phyloP scores from a whole-genome alignment of 2,888 invertebrate species.

The Mongoloraphidia duomilia region DNA sequence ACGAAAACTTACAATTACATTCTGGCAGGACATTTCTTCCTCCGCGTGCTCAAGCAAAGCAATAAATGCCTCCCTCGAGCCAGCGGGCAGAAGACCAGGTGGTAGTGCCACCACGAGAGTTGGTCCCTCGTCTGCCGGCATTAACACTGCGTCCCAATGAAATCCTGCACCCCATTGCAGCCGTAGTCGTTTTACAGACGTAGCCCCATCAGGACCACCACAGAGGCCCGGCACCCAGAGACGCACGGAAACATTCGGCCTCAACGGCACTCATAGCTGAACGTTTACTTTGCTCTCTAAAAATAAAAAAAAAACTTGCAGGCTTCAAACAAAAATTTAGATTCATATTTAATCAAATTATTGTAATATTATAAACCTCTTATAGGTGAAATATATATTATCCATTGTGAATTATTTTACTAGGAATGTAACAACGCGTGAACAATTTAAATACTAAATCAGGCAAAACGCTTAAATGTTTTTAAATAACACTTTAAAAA shows the following conservation, averaged over 20 bases:
- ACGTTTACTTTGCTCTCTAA: conserved; percentile 36
- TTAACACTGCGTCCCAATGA: conserved; percentile 29
- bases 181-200: conserved; percentile 33
- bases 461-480: no score
- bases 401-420: no score
- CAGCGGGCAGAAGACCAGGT: conserved; percentile 68
- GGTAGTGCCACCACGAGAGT: conserved; percentile 83
- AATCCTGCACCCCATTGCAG: conserved; percentile 32
- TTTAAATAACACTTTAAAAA: no score
- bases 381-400: no score
- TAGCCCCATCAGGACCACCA: conserved; percentile 96
- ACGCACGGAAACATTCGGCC: conserved; percentile 62
- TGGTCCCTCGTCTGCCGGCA: conserved; percentile 49
- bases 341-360: no score
- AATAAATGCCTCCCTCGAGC: conserved; percentile 91
- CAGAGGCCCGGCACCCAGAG: conserved; percentile 99
- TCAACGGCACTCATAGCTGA: conserved; percentile 55
- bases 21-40: conserved; percentile 71
- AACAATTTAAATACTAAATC: not conserved
- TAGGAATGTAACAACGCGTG: no score
- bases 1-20: conserved; percentile 44
- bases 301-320: conserved; percentile 13
- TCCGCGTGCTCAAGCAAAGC: conserved; percentile 91
- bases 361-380: no score
- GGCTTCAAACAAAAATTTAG: not conserved